Evolutionary conservation across 2,888 invertebrate genomes (phyloP), one percentile per base, ranked within the genome.

Genomic region (Epinotia brunnichana): DNA sequence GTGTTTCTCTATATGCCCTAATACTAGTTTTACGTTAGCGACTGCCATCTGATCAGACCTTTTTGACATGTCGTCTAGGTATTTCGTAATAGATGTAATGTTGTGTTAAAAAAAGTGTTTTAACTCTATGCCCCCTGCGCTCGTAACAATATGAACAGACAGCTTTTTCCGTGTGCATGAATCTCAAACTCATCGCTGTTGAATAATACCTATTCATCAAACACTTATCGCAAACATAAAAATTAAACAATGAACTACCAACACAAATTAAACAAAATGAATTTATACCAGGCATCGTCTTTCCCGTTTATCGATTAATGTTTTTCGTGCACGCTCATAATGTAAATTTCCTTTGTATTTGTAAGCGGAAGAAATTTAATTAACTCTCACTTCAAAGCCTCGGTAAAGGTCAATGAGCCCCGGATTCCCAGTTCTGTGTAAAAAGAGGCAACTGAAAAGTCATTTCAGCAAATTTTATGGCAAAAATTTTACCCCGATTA

Each of bases 331-430:
- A 78, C 80, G 76, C 77, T 80, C 82, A 80, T 83, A 83, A 87
- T 86, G 85, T 85, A 85, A 88, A 87, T 87, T 85, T 85, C 82
- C 83, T 87, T 88, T 88, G 84, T 89, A 87, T 88, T n/a, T 88
- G 81, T 87, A 86, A 87, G 84, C 86, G 88, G 81, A 81, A 85
- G 86, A 90, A 88, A 90, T 90, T 91, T 90, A 90, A 91, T 90
- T 91, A 91, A 89, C 85, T 85, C 84, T 81, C 82, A 83, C 87
- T 88, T 89, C 85, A 90, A 90, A 90, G 87, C 84, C 77, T 80
- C 80, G 82, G 83, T 83, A 80, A 84, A 85, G 89, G 89, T 87
- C 89, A 89, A 87, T 86, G 84, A 83, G 83, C 82, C 77, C 71
- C 86, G 86, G 84, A 87, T 87, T 86, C 83, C 78, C 79, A 80